These are phyloP conservation scores for Ceyx cyanopectus DNA, from an alignment of 2,113 vertebrate species.

Conservation along the genomic window DNA sequence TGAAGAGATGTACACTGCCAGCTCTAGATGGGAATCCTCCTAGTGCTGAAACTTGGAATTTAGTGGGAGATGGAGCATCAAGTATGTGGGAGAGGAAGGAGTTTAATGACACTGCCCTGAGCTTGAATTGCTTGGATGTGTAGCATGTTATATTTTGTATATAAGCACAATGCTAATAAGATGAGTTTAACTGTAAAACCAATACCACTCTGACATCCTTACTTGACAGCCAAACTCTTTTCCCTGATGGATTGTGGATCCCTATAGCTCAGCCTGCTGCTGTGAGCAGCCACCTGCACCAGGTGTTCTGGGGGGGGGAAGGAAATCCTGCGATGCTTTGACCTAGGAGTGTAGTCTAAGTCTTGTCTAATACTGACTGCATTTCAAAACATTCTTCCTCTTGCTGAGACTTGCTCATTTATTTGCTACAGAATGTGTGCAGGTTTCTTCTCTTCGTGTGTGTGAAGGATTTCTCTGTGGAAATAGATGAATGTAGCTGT, in stretches of 20 bases:
- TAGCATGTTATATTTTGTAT: not conserved
- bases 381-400: not conserved
- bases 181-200: not conserved
- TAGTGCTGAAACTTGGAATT: not conserved
- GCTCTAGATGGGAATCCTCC: not conserved
- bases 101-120: not conserved
- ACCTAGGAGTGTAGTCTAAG: not conserved
- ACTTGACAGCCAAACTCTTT: rapidly evolving
- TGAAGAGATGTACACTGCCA: rapidly evolving
- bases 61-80: not conserved
- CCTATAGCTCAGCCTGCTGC: not conserved
- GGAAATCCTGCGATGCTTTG: not conserved
- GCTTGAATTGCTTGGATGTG: not conserved
- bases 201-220: not conserved
- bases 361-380: not conserved
- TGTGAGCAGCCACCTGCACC: not conserved
- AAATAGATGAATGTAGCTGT: constrained; percentile 4
- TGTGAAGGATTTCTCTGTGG: not conserved
- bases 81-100: not conserved
- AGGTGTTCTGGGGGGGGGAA: not conserved
- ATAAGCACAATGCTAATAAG: constrained; percentile 11
- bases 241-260: not conserved
- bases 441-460: not conserved
- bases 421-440: not conserved
- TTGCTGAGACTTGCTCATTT: constrained; percentile 37